Conservation (phyloP, 2,797 vertebrate genomes). For the Balearica regulorum region DNA sequence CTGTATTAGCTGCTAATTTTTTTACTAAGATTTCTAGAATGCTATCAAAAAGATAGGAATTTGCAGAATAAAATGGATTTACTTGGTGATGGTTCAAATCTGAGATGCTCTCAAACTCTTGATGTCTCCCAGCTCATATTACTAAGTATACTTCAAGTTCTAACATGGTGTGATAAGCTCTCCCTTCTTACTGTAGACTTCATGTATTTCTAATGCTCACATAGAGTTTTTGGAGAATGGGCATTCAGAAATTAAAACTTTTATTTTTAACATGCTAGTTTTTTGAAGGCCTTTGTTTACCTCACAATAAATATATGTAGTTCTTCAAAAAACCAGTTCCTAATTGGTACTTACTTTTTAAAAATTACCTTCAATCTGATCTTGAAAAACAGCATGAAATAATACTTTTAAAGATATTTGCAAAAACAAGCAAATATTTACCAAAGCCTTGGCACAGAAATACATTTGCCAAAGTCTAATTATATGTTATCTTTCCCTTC, state of each 20-base stretch:
- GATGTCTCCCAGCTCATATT: background rate
- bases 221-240: background rate
- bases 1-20: background rate
- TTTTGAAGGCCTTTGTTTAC: background rate
- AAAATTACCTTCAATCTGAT: background rate
- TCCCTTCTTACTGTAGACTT: background rate
- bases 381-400: background rate
- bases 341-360: background rate
- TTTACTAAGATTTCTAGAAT: background rate
- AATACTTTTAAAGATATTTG: background rate
- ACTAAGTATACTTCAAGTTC: conserved; percentile 10
- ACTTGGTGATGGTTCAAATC: background rate
- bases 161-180: background rate
- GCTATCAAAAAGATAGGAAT: background rate
- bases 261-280: background rate
- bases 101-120: background rate
- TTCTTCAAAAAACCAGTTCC: background rate
- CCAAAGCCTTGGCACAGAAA: background rate
- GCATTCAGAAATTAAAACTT: background rate
- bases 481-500: conserved; percentile 21
- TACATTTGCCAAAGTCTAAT: conserved; percentile 16
- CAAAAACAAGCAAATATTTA: conserved; percentile 19
- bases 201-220: background rate
- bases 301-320: background rate
- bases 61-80: background rate